Percentiles rank a stretch among this genome's conserved stretches.
Evolutionary conservation across 1,140 invertebrate genomes (phyloP).

Genomic region (Drosophila nebulosa): DNA sequence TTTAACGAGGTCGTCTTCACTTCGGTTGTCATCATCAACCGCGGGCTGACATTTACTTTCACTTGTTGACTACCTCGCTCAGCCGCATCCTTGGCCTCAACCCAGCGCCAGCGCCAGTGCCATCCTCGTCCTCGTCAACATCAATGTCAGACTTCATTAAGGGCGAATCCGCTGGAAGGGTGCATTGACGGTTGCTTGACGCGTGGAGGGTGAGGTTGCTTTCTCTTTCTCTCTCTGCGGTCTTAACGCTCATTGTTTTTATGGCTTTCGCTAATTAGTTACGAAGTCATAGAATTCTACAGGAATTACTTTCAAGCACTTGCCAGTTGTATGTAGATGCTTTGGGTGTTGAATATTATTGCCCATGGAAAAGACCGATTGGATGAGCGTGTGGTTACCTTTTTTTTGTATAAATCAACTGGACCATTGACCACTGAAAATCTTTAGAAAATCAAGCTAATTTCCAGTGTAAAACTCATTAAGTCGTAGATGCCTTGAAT

Average conservation of each 20-base stretch:
- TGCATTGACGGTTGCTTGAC: conserved; percentile 12
- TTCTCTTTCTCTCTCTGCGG: conserved; percentile 11
- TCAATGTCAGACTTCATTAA: conserved; percentile 75
- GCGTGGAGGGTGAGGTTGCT: conserved; percentile 16
- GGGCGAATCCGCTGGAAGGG: conserved; percentile 16
- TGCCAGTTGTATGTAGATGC: background rate
- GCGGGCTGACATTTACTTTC: conserved; percentile 48
- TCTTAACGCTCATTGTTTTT: conserved; percentile 71
- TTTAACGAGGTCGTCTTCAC: conserved; percentile 41
- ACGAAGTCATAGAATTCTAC: conserved; percentile 79
- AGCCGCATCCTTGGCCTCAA: conserved; percentile 4
- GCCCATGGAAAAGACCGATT: background rate
- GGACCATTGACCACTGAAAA: conserved; percentile 28
- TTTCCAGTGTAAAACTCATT: conserved; percentile 1
- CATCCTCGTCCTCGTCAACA: conserved; percentile 32
- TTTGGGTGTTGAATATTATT: background rate
- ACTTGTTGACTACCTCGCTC: conserved; percentile 55
- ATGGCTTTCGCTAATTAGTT: conserved; percentile 80
- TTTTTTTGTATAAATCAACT: background rate
- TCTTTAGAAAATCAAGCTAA: background rate
- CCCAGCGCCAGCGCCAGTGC: too few species aligned
- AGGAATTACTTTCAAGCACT: conserved; percentile 57
- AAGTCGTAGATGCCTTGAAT: conserved; percentile 22
- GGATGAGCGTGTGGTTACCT: background rate
- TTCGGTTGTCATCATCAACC: conserved; percentile 21